phyloP scores from a whole-genome alignment of 2,888 invertebrate genomes.

The Melinaea marsaeus region DNA sequence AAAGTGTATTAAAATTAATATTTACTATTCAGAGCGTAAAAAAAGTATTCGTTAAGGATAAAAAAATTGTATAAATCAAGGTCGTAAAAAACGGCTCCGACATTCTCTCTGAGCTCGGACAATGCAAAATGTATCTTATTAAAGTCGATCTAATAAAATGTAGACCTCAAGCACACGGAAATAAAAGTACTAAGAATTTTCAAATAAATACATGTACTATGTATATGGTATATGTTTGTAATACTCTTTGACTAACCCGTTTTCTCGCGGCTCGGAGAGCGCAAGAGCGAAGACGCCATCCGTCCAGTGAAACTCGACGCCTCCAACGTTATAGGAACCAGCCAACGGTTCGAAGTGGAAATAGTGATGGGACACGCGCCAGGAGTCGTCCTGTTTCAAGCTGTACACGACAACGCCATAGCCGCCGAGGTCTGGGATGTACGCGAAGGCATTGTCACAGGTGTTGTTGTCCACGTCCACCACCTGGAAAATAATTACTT shows the following conservation, averaged over 20 bases:
- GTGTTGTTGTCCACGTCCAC: slow-evolving; percentile 83
- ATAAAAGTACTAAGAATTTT: no score
- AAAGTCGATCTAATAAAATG: no score
- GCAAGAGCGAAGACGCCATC: slow-evolving; percentile 89
- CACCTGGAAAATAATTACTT: slow-evolving; percentile 64
- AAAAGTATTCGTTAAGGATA: slow-evolving; percentile 30
- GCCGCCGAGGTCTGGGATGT: slow-evolving; percentile 86
- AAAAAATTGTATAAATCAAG: slow-evolving; percentile 32
- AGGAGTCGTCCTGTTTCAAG: slow-evolving; percentile 84
- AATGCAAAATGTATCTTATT: no score
- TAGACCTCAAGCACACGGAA: no score
- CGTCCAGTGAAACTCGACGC: slow-evolving; percentile 91
- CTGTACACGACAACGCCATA: slow-evolving; percentile 89
- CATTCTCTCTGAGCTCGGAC: no score
- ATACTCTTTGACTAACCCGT: slow-evolving; percentile 62
- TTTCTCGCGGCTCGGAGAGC: slow-evolving; percentile 77
- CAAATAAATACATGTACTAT: no score
- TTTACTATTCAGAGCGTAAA: slow-evolving; percentile 28
- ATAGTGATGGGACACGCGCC: slow-evolving; percentile 88
- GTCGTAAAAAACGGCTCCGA: slow-evolving; percentile 12
- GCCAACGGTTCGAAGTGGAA: slow-evolving; percentile 90
- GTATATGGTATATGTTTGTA: no score
- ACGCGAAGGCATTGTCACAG: slow-evolving; percentile 86
- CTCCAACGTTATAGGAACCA: slow-evolving; percentile 86
- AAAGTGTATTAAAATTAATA: slow-evolving; percentile 6